phyloP scores from a whole-genome alignment of 2,113 vertebrate species.

The Etheostoma spectabile region DNA sequence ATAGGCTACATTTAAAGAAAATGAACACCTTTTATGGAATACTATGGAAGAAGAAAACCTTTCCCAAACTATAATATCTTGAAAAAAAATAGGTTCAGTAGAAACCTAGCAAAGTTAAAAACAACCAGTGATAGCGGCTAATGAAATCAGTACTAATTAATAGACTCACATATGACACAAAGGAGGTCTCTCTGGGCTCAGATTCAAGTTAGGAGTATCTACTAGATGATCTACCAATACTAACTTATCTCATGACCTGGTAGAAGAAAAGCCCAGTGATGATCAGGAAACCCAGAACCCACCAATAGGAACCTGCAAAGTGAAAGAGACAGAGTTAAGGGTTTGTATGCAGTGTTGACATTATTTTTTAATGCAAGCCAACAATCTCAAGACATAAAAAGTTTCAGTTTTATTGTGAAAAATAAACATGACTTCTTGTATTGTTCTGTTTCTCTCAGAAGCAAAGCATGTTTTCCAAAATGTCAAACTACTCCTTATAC shows the following conservation, averaged over 20 bases:
- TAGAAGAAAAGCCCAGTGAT: slow-evolving; percentile 80
- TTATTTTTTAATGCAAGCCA: not conserved
- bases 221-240: not conserved
- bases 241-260: slow-evolving; percentile 73
- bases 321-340: slow-evolving; percentile 25
- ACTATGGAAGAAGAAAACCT: no score
- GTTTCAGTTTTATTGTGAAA: not conserved
- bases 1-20: not conserved
- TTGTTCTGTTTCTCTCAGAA: not conserved
- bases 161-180: slow-evolving; percentile 31
- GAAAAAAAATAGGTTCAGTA: not conserved
- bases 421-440: not conserved
- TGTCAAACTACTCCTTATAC: not conserved
- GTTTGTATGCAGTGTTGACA: not conserved
- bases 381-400: not conserved
- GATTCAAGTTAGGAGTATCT: slow-evolving; percentile 12
- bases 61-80: not conserved
- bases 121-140: not conserved
- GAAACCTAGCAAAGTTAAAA: not conserved
- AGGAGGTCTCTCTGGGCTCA: slow-evolving; percentile 3
- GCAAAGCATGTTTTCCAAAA: not conserved
- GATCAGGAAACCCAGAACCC: slow-evolving; percentile 73
- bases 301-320: slow-evolving; percentile 76
- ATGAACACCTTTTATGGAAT: no score
- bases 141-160: slow-evolving; percentile 2